Base-by-base conservation (phyloP, 1,140 invertebrate genomes). In the Scaptodrosophila lebanonensis region DNA sequence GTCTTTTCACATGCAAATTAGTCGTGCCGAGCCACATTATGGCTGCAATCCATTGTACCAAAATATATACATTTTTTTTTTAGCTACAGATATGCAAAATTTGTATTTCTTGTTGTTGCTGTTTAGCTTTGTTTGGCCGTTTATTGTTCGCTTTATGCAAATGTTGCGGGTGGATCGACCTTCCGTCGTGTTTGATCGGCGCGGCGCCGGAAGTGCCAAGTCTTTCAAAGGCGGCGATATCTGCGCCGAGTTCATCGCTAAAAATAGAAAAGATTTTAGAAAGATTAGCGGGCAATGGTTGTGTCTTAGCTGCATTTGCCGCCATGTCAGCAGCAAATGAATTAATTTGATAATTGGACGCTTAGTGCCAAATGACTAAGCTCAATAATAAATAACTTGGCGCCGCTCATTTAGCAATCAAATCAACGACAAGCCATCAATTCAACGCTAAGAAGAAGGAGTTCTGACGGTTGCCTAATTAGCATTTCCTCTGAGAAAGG, bases 71-170 rank as follows among this genome's bases (percentile, higher is more conserved):
- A 79, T 77, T 79, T 82, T 82, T n/a, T n/a, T n/a, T n/a, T n/a
- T n/a, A n/a, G n/a, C n/a, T n/a, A 82, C 82, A 61, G 68, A 79
- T 79, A 66, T 53, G 75, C 75, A 40, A 79, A 79, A 79, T 79
- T 73, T 62, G 65, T 69, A 82, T 82, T 73, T 64, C 48, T 53
- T 59, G 48, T 54, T 77, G 45, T 52, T 47, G 66, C 50, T 54
- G 71, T 57, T 76, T 76, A 62, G 71, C 62, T 40, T 56, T 36
- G 27, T 64, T 48, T 45, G 33, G 17, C 16, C 13, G 17, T 48
- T 18, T 44, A 18, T 48, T 25, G 12, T 18, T 18, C 22, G 65
- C 45, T 75, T 79, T 79, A 79, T 79, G 75, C 75, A 51, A 79
- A 79, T 79, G 48, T 57, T 73, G 75, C 75, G 75, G 75, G 75